These are phyloP conservation scores for Smittia aterrima DNA, from an alignment of 2,888 invertebrate genomes.

Conservation along the genomic window DNA sequence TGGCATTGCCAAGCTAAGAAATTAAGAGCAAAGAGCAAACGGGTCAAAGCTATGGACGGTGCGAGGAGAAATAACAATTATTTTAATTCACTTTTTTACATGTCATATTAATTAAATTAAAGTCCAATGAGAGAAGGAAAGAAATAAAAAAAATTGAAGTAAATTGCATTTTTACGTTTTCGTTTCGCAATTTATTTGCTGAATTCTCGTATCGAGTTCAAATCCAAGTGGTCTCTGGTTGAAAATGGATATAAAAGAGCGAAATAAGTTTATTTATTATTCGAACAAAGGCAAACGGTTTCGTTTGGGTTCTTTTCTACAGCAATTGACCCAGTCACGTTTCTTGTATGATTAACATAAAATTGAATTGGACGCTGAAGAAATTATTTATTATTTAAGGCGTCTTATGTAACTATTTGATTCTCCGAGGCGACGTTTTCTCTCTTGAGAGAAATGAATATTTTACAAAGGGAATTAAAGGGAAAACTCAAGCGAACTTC, in stretches of 20 bases:
- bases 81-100: not conserved
- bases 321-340: not conserved
- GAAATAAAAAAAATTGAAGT: not conserved
- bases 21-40: not conserved
- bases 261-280: slow-evolving; percentile 7
- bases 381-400: not conserved
- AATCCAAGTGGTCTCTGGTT: not conserved
- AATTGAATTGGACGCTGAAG: not conserved
- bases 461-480: too few species aligned
- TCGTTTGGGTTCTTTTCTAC: too few species aligned
- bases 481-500: not conserved
- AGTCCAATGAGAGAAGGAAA: not conserved
- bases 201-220: not conserved
- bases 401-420: not conserved
- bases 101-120: slow-evolving; percentile 3
- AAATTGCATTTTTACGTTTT: slow-evolving; percentile 4
- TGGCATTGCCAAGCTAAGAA: not conserved
- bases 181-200: not conserved
- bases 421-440: too few species aligned
- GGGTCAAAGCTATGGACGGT: not conserved
- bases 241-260: not conserved
- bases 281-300: not conserved
- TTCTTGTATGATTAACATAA: not conserved
- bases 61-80: not conserved
- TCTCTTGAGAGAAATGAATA: too few species aligned